Evolutionary conservation across 1,140 invertebrate species (phyloP).

Genomic region (Trinorchestia longiramus): DNA sequence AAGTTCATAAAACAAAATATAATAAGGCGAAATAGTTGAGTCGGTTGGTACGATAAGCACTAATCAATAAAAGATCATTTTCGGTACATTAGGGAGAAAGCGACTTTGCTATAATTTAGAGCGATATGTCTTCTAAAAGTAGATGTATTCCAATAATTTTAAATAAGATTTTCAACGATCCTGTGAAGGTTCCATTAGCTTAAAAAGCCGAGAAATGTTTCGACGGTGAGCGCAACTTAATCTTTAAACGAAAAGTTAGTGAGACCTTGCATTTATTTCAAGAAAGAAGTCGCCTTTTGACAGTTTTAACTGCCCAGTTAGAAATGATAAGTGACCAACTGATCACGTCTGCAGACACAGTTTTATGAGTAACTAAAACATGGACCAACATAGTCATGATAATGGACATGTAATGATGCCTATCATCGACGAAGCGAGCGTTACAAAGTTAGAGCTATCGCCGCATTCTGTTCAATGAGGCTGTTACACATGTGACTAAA

Average conservation of each 20-base stretch:
- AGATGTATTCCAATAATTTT: slow-evolving; percentile 2
- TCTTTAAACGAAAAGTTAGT: not conserved
- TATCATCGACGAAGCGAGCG: not conserved
- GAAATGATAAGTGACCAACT: not conserved
- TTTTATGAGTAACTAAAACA: slow-evolving; percentile 2
- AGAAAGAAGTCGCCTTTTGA: not conserved
- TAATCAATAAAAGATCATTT: not conserved
- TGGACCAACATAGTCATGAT: not conserved
- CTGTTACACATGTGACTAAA: not conserved
- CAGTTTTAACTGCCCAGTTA: not conserved
- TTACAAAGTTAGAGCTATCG: not conserved
- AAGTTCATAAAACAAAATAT: not conserved
- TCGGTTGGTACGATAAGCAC: not conserved
- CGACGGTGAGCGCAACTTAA: not conserved
- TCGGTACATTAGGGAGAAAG: not conserved
- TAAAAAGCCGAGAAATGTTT: slow-evolving; percentile 1
- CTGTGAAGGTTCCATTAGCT: not conserved
- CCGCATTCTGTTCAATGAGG: not conserved
- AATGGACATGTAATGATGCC: not conserved
- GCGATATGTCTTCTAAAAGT: slow-evolving; percentile 8
- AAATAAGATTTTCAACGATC: not conserved
- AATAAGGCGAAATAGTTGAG: not conserved
- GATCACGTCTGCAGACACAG: not conserved
- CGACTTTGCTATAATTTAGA: slow-evolving; percentile 1
- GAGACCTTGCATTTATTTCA: not conserved